Evolutionary conservation across 2,888 invertebrate genomes (phyloP).

Genomic region (Malthinus seriepunctatus): DNA sequence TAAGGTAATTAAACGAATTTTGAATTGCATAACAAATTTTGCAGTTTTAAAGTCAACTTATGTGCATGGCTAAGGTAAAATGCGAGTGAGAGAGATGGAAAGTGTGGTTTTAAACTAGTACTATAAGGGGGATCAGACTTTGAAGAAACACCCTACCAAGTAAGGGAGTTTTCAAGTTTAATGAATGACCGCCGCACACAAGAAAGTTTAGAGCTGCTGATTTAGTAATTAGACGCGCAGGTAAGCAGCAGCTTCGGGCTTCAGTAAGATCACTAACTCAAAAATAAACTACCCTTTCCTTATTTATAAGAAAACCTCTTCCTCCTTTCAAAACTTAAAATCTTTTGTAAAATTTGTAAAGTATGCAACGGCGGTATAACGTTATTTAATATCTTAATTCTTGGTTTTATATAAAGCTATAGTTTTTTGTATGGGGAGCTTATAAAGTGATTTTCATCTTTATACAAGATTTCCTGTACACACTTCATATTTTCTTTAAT

Average conservation of each 20-base stretch:
- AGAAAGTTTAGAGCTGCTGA: conserved; percentile 52
- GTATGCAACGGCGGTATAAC: conserved; percentile 13
- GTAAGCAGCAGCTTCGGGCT: conserved; percentile 42
- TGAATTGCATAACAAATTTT: conserved; percentile 34
- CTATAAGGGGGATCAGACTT: conserved; percentile 29
- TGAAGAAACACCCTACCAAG: conserved; percentile 31
- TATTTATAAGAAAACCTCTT: conserved; percentile 31
- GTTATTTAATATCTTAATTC: conserved; percentile 25
- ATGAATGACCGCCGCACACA: conserved; percentile 55
- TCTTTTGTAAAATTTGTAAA: conserved; percentile 28
- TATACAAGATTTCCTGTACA: too few relatives aligned
- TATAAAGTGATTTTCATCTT: too few relatives aligned
- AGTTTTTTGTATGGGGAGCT: conserved; percentile 2
- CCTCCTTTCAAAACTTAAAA: conserved; percentile 26
- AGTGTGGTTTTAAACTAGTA: conserved; percentile 29
- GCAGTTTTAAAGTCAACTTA: conserved; percentile 23
- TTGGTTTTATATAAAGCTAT: conserved; percentile 14
- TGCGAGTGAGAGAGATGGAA: conserved; percentile 5
- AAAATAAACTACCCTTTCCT: conserved; percentile 33
- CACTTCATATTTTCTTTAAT: too few relatives aligned
- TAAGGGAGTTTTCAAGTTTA: conserved; percentile 50
- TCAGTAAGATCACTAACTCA: conserved; percentile 33
- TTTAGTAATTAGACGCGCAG: conserved; percentile 54
- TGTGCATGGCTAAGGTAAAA: too few relatives aligned
- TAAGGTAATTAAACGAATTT: conserved; percentile 44